Percentiles rank a stretch among this genome's conserved stretches.
These are phyloP conservation scores for Tangara arthus DNA, from an alignment of 2,797 vertebrate species.

Conservation along the genomic window DNA sequence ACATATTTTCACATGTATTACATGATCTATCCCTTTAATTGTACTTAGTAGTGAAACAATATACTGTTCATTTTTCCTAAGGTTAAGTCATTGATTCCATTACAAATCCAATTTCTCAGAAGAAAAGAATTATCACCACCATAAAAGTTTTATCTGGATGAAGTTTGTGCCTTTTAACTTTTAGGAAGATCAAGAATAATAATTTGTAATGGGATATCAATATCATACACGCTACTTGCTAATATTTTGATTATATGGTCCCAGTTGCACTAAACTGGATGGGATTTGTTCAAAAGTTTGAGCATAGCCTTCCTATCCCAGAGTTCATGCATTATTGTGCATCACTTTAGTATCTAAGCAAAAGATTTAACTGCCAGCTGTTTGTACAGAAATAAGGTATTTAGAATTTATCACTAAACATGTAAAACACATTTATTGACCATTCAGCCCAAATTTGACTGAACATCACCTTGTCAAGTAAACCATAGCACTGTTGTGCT, in stretches of 20 bases:
- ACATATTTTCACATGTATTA: neutral
- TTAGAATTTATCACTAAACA: neutral
- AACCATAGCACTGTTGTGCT: neutral
- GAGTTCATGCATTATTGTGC: neutral
- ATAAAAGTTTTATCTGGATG: constrained; percentile 25
- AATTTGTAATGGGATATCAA: neutral
- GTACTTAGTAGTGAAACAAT: neutral
- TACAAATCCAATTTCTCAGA: constrained; percentile 21
- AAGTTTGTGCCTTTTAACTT: constrained; percentile 17
- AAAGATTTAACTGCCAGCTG: neutral
- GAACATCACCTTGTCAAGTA: neutral
- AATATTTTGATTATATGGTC: neutral
- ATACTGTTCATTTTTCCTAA: constrained; percentile 22
- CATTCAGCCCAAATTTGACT: neutral
- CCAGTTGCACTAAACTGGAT: neutral
- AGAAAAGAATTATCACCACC: constrained; percentile 7
- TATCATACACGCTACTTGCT: neutral
- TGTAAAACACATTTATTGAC: neutral
- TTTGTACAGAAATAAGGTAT: neutral
- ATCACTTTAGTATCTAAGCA: neutral
- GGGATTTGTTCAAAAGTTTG: neutral
- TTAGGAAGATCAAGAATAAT: constrained; percentile 9
- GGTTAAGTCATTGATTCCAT: constrained; percentile 23
- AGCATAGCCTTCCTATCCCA: neutral
- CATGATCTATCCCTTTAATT: neutral